A percentile compares a stretch with the other conserved stretches of the same genome.
phyloP scores from a whole-genome alignment of 2,888 invertebrate species.

The Sarcophaga caerulescens region DNA sequence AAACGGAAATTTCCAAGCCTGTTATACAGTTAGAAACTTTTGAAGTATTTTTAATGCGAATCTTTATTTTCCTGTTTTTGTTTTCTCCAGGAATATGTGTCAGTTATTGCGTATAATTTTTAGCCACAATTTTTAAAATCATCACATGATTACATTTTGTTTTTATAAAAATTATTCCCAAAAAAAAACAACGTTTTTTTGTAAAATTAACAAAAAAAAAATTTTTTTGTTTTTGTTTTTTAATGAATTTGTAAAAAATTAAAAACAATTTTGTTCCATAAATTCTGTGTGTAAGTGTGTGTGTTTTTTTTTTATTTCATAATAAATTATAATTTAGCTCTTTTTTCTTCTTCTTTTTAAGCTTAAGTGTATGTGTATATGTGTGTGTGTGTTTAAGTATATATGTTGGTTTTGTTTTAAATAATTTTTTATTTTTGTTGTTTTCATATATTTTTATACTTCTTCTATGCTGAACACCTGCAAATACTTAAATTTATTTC shows the following conservation, averaged over 20 bases:
- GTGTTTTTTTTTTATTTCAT: constrained; percentile 46
- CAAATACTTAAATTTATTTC: constrained; percentile 81
- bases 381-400: too few species aligned
- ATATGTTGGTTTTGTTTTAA: constrained; percentile 45
- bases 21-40: too few species aligned
- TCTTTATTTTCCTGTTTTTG: not conserved
- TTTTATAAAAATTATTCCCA: not conserved
- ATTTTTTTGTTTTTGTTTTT: not conserved
- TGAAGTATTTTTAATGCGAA: too few species aligned
- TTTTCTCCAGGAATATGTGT: not conserved
- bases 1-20: too few species aligned
- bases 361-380: too few species aligned
- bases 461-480: constrained; percentile 81
- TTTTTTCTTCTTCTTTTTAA: constrained; percentile 17
- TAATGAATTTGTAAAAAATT: not conserved
- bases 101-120: not conserved
- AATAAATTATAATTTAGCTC: constrained; percentile 63
- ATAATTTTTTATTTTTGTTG: constrained; percentile 46
- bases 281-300: not conserved
- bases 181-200: too few species aligned
- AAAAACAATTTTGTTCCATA: not conserved
- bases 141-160: not conserved
- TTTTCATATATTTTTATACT: constrained; percentile 64
- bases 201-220: not conserved
- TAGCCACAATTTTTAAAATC: not conserved